Percentiles rank a stretch among this genome's conserved stretches.
These are phyloP conservation scores for Cololabis saira DNA, from an alignment of 2,113 vertebrate genomes.

Conservation along the genomic window DNA sequence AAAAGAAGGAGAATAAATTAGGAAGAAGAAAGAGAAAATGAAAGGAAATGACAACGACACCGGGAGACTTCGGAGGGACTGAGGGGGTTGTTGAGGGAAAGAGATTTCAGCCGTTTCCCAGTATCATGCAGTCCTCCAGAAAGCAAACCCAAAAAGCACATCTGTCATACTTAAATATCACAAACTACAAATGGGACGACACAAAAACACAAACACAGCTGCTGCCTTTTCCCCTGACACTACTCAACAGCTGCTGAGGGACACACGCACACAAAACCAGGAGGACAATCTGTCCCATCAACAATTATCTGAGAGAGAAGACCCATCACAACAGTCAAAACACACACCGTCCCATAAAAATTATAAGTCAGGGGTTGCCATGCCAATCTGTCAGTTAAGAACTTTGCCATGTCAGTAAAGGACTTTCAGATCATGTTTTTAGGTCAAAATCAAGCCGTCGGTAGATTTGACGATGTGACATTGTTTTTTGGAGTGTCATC, in stretches of 20 bases:
- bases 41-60: too few species aligned
- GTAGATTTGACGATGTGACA: too few species aligned
- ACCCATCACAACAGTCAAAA: slow-evolving; percentile 30
- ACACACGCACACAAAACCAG: slow-evolving; percentile 21
- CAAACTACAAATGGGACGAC: slow-evolving; percentile 23
- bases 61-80: neutral
- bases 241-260: slow-evolving; percentile 11
- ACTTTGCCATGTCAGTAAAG: too few species aligned
- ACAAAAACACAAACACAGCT: slow-evolving; percentile 46
- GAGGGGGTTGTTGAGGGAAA: neutral
- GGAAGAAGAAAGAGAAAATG: too few species aligned
- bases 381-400: neutral
- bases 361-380: neutral
- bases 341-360: neutral
- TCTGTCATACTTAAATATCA: slow-evolving; percentile 36
- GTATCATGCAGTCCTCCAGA: neutral
- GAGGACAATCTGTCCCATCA: slow-evolving; percentile 32
- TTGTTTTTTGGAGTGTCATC: too few species aligned
- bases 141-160: slow-evolving; percentile 31
- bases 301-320: slow-evolving; percentile 23
- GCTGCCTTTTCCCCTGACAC: slow-evolving; percentile 39
- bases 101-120: neutral
- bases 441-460: too few species aligned
- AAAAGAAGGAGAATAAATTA: too few species aligned
- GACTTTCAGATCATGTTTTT: too few species aligned